These are phyloP conservation scores for Syrphus vitripennis DNA, from an alignment of 2,888 invertebrate genomes.

Conservation along the genomic window DNA sequence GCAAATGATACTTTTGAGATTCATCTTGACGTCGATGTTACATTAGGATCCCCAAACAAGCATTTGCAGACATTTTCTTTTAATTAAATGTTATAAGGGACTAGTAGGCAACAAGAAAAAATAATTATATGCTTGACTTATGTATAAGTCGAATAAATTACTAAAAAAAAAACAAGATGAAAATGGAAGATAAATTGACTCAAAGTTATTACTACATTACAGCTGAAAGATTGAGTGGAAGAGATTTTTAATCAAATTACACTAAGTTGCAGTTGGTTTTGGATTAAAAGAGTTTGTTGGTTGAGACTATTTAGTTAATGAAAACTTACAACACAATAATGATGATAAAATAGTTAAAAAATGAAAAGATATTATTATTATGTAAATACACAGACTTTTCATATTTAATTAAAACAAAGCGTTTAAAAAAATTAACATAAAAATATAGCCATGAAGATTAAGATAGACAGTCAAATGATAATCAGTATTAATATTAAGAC, in stretches of 20 bases:
- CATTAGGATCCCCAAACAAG: background rate
- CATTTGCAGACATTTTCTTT: constrained; percentile 35
- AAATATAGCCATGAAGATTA: no score
- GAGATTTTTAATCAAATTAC: background rate
- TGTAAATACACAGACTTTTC: no score
- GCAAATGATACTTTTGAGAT: constrained; percentile 43
- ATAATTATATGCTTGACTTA: background rate
- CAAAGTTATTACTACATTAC: background rate
- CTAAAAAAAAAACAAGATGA: background rate
- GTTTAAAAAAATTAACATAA: no score
- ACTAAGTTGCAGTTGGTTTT: no score
- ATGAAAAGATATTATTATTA: no score
- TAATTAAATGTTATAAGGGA: constrained; percentile 40
- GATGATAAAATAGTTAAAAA: background rate
- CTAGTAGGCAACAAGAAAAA: background rate
- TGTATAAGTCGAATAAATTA: background rate
- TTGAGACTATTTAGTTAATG: background rate
- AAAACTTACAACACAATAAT: background rate
- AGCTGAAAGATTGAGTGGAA: constrained; percentile 1
- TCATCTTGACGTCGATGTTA: background rate
- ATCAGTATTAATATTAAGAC: no score
- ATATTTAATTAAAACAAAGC: no score
- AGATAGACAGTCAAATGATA: no score
- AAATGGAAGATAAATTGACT: constrained; percentile 20
- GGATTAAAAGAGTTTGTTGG: background rate